These are phyloP conservation scores for Agonopterix arenella DNA, from an alignment of 2,888 invertebrate species.

Conservation along the genomic window DNA sequence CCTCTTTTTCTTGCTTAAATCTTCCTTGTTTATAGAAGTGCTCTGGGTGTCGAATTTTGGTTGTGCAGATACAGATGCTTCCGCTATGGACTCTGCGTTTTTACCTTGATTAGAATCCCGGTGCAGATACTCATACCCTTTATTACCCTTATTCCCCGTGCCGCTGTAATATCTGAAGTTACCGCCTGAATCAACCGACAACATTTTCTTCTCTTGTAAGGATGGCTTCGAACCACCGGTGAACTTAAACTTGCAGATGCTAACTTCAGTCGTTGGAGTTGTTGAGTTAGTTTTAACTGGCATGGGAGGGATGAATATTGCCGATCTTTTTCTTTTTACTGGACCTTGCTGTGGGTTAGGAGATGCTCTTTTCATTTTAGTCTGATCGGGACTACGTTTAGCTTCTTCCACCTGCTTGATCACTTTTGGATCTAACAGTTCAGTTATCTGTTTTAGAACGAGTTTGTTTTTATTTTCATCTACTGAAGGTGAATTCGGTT, in stretches of 20 bases:
- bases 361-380: slow-evolving; percentile 63
- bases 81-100: slow-evolving; percentile 18
- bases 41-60: slow-evolving; percentile 22
- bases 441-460: slow-evolving; percentile 66
- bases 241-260: slow-evolving; percentile 95
- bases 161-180: slow-evolving; percentile 93
- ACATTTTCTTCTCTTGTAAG: slow-evolving; percentile 93
- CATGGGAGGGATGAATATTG: slow-evolving; percentile 90
- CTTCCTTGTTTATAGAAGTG: slow-evolving; percentile 38
- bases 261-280: slow-evolving; percentile 89
- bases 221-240: slow-evolving; percentile 94
- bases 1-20: slow-evolving; percentile 78
- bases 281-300: slow-evolving; percentile 83
- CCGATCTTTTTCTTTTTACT: slow-evolving; percentile 86
- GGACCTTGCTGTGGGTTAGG: slow-evolving; percentile 53
- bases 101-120: slow-evolving; percentile 80
- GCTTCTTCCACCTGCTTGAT: slow-evolving; percentile 52
- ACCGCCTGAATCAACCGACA: slow-evolving; percentile 92
- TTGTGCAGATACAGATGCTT: slow-evolving; percentile 31
- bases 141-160: slow-evolving; percentile 88
- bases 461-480: slow-evolving; percentile 61
- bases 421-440: slow-evolving; percentile 63
- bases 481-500: slow-evolving; percentile 50
- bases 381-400: slow-evolving; percentile 43
- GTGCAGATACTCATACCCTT: slow-evolving; percentile 87